phyloP scores from a whole-genome alignment of 2,888 invertebrate species.

The Rotaria socialis region DNA sequence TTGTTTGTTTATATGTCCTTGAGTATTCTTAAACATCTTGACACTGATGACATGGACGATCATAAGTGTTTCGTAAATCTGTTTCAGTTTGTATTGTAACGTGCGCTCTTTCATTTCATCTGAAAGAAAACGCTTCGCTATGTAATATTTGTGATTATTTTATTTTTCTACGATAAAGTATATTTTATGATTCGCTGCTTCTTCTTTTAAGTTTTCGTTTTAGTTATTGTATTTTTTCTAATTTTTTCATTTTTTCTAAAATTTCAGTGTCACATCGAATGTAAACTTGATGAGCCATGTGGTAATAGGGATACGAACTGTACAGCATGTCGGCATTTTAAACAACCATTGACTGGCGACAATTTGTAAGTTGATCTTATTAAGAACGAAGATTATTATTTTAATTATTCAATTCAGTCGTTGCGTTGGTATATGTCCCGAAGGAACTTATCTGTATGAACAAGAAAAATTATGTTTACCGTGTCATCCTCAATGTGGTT shows the following conservation, averaged over 20 bases:
- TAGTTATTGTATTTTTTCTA: no score
- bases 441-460: background rate
- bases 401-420: background rate
- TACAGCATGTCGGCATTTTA: background rate
- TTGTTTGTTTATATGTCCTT: background rate
- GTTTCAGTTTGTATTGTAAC: background rate
- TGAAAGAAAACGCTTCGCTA: no score
- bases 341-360: background rate
- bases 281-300: slow-evolving; percentile 14
- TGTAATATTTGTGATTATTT: no score
- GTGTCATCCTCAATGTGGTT: background rate
- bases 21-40: background rate
- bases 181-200: background rate
- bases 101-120: background rate
- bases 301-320: background rate
- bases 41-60: background rate
- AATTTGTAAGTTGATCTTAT: slow-evolving; percentile 1
- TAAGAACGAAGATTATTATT: no score
- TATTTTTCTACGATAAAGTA: no score
- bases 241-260: background rate
- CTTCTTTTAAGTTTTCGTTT: no score
- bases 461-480: slow-evolving; percentile 2
- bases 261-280: slow-evolving; percentile 12
- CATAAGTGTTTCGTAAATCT: background rate
- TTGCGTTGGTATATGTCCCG: background rate